Base-by-base conservation (phyloP, 2,113 vertebrate species). In the Hypomesus transpacificus region DNA sequence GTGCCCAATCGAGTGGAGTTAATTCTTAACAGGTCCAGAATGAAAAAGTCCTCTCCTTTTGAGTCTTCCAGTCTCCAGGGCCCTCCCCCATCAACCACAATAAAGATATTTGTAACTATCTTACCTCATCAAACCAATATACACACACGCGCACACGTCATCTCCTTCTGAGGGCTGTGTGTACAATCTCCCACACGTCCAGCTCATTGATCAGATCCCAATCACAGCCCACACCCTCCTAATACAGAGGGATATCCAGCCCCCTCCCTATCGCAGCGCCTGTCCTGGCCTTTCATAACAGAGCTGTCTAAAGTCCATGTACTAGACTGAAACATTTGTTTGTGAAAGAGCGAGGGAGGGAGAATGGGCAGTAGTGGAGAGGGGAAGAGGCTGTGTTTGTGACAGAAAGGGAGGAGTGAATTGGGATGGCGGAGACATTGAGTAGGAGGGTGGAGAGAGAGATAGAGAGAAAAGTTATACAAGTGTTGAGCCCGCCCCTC, bases 251-350 rank as follows among this genome's bases (percentile, higher is more conserved):
- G 52, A 66, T 26, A 21, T 61, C 28, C 31, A 71, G 64, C 39
- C 60, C 46, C 39, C 18, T 3, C 26, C 28, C 52, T 67, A 13
- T 7, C 57, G 51, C 58, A 61, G 67, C 17, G 57, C 78, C 64
- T 46, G 63, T 78, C 73, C 75, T 76, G 66, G 16, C 31, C 34
- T 73, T 63, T 76, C 28, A 71, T 69, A 31, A 50, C 17, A 52
- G 22, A 69, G 63, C 26, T 62, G 86, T 84, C 75, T 86, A 85
- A 89, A 91, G 87, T 90, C 84, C 82, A 88, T 73, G 17, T 39
- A 34, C 8, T 14, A 21, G 21, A 56, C 17, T 56, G 17, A 17
- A 56, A 13, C 39, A 9, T 13, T 46, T 50, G n/a, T 26, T 34
- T 76, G 26, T 31, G 52, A 54, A 51, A 54, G 51, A 64, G 61